phyloP scores from a whole-genome alignment of 2,113 vertebrate species.

The Columbina picui region DNA sequence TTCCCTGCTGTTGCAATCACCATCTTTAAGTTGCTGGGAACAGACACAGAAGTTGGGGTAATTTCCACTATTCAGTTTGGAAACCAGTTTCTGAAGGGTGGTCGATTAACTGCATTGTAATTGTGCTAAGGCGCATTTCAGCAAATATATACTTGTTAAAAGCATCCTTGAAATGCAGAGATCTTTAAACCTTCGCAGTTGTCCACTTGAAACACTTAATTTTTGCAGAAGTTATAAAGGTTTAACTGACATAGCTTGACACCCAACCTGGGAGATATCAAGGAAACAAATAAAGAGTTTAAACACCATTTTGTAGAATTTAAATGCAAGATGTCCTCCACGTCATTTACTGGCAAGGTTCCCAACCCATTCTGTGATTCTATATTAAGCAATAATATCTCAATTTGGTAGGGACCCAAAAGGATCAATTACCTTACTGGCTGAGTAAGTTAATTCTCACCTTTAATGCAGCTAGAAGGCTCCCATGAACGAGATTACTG shows the following conservation, averaged over 20 bases:
- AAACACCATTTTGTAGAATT: background rate
- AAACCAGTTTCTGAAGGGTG: background rate
- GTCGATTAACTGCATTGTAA: background rate
- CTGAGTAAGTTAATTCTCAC: conserved; percentile 42
- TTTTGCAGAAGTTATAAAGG: conserved; percentile 27
- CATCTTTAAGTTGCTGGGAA: background rate
- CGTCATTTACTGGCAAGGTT: background rate
- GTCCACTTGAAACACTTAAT: conserved; percentile 13
- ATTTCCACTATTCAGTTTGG: background rate
- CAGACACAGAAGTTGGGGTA: background rate
- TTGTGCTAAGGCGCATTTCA: background rate
- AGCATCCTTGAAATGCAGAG: background rate
- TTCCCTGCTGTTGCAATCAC: background rate
- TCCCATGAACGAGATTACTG: conserved; percentile 33
- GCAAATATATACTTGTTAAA: background rate
- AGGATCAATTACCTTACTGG: conserved; percentile 28
- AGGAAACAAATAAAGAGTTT: conserved; percentile 37
- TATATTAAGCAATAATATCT: background rate
- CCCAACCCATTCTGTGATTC: background rate
- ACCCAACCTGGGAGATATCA: background rate
- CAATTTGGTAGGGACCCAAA: background rate
- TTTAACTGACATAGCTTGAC: conserved; percentile 24
- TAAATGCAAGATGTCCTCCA: conserved; percentile 8
- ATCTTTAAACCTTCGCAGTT: conserved; percentile 10
- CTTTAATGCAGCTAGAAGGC: conserved; percentile 48